Conservation (phyloP, 2,797 vertebrate genomes). For the Parauchenoglanis ngamensis region DNA sequence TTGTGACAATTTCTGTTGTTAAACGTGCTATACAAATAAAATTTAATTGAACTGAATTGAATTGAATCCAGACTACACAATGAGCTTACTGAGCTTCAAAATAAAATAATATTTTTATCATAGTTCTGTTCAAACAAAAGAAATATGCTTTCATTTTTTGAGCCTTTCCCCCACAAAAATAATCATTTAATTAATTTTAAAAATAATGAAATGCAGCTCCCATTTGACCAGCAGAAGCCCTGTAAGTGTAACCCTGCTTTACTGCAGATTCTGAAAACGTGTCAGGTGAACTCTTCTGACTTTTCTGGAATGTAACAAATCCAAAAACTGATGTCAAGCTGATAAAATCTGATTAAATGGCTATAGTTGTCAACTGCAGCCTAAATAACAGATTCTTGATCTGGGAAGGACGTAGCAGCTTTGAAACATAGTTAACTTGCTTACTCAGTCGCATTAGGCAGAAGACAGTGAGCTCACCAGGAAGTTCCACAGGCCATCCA, state of each 20-base stretch:
- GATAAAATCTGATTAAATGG: background rate
- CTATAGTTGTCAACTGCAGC: background rate
- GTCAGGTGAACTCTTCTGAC: background rate
- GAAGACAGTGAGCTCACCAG: background rate
- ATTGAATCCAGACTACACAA: too few species aligned
- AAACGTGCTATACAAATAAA: too few species aligned
- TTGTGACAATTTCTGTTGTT: too few species aligned
- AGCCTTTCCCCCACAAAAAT: background rate
- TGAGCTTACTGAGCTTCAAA: background rate
- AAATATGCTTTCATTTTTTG: background rate
- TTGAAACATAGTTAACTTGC: background rate
- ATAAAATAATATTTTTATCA: background rate
- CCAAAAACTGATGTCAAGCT: background rate
- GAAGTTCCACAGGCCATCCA: background rate
- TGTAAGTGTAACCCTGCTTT: background rate
- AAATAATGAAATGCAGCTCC: background rate
- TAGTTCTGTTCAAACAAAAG: background rate
- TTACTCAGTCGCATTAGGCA: too few species aligned
- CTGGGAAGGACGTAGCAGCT: background rate
- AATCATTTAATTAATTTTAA: background rate
- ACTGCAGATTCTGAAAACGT: background rate
- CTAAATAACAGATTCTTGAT: background rate
- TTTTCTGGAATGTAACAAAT: background rate
- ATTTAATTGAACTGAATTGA: background rate
- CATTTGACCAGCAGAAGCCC: background rate